These are phyloP conservation scores for Crossocerus cetratus DNA, from an alignment of 2,888 invertebrate species.

Conservation along the genomic window DNA sequence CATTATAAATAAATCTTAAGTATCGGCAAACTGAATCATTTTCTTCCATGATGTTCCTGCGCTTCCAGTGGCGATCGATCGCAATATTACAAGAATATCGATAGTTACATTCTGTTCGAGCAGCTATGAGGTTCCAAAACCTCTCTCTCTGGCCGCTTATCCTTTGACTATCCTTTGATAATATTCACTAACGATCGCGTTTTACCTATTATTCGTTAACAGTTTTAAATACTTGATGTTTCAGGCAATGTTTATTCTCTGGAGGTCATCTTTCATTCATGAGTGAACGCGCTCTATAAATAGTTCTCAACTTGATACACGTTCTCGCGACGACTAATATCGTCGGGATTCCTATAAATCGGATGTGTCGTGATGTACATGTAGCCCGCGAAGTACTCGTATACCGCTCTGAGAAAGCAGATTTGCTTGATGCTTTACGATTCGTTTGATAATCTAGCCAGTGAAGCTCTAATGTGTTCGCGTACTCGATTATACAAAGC, in stretches of 20 bases:
- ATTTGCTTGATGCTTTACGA: neutral
- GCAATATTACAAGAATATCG: constrained; percentile 33
- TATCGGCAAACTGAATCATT: constrained; percentile 17
- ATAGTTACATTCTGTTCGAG: neutral
- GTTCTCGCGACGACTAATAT: constrained; percentile 14
- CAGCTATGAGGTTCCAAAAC: no score
- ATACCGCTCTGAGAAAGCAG: constrained; percentile 16
- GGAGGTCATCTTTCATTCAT: constrained; percentile 12
- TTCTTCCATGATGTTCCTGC: constrained; percentile 8
- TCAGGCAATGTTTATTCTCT: neutral
- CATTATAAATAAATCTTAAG: constrained; percentile 7
- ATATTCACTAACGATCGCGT: no score
- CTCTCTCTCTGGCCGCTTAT: no score
- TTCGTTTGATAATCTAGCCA: no score
- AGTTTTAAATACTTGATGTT: neutral
- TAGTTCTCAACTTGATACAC: constrained; percentile 24
- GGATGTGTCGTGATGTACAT: constrained; percentile 2
- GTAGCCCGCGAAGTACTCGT: constrained; percentile 23
- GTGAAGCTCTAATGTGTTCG: no score
- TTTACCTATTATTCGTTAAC: neutral
- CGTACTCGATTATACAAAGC: no score
- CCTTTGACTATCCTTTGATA: no score
- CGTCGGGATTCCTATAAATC: constrained; percentile 14
- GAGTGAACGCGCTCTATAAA: constrained; percentile 14
- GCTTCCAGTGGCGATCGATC: constrained; percentile 7